Percentiles rank a stretch among this genome's conserved stretches.
These are phyloP conservation scores for Eristalis pertinax DNA, from an alignment of 2,888 invertebrate genomes.

Conservation along the genomic window DNA sequence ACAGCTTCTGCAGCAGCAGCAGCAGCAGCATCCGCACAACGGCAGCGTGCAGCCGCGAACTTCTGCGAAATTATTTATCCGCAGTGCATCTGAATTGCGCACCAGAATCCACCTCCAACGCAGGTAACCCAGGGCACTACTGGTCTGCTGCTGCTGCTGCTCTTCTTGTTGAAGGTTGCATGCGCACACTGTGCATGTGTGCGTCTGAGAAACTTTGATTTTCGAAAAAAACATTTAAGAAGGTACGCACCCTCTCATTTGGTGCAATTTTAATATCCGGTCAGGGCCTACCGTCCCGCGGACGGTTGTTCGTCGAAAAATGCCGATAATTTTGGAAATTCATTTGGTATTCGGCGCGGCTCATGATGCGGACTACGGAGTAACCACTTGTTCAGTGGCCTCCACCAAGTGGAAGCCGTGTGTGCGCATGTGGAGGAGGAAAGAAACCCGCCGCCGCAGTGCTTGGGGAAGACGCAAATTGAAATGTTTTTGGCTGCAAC, in stretches of 20 bases:
- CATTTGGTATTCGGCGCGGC: not conserved
- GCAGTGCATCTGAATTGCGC: constrained; percentile 73
- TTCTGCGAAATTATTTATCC: constrained; percentile 72
- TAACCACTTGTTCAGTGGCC: not conserved
- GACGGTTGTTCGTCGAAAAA: constrained; percentile 1
- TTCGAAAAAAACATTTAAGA: constrained; percentile 25
- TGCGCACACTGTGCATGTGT: not conserved
- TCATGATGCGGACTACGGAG: not conserved
- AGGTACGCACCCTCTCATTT: constrained; percentile 62
- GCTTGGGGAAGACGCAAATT: not conserved
- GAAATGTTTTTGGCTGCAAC: not conserved
- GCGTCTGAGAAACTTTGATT: constrained; percentile 16
- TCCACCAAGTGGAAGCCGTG: not conserved
- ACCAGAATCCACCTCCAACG: constrained; percentile 49
- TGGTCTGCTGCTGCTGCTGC: not conserved
- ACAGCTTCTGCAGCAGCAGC: constrained; percentile 71
- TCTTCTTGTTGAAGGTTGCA: constrained; percentile 14
- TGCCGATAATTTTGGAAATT: constrained; percentile 2
- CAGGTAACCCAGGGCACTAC: constrained; percentile 47
- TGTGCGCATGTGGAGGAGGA: not conserved
- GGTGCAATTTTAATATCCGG: constrained; percentile 68
- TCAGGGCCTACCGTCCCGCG: not conserved
- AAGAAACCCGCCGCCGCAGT: not conserved
- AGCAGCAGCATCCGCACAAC: constrained; percentile 51
- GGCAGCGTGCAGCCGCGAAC: constrained; percentile 63